phyloP scores from a whole-genome alignment of 1,140 invertebrate species.

The Venturia canescens region DNA sequence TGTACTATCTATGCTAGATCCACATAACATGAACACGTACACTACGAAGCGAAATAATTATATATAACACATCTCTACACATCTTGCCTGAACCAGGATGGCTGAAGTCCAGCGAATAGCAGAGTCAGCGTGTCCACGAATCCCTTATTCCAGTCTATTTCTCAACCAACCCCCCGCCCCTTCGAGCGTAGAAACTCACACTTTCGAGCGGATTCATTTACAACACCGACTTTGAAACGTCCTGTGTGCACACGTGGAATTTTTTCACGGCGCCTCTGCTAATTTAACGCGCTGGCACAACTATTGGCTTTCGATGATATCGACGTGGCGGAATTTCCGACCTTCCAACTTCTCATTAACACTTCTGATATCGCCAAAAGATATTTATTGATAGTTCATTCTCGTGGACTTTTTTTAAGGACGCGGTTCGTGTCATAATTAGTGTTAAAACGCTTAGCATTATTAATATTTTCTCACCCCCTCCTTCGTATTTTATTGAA shows the following conservation, averaged over 20 bases:
- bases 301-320: not conserved
- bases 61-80: not conserved
- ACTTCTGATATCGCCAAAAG: not conserved
- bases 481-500: no score
- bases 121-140: slow-evolving; percentile 55
- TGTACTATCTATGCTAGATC: not conserved
- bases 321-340: not conserved
- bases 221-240: slow-evolving; percentile 22
- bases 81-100: slow-evolving; percentile 32
- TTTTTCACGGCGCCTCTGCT: not conserved
- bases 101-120: slow-evolving; percentile 50
- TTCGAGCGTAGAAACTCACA: slow-evolving; percentile 11
- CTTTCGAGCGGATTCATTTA: slow-evolving; percentile 39
- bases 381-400: no score
- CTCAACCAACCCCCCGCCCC: not conserved
- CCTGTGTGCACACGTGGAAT: not conserved
- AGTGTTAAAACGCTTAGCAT: no score
- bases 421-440: no score
- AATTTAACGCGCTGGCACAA: not conserved
- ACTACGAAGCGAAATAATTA: slow-evolving; percentile 58
- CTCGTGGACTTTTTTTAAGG: no score
- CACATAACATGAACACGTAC: slow-evolving; percentile 31
- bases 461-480: no score
- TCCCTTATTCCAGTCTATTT: slow-evolving; percentile 50
- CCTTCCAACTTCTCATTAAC: not conserved